Percentiles rank a stretch among this genome's conserved stretches.
phyloP scores from a whole-genome alignment of 2,113 vertebrate genomes.

The Microcebus ravelobensis region DNA sequence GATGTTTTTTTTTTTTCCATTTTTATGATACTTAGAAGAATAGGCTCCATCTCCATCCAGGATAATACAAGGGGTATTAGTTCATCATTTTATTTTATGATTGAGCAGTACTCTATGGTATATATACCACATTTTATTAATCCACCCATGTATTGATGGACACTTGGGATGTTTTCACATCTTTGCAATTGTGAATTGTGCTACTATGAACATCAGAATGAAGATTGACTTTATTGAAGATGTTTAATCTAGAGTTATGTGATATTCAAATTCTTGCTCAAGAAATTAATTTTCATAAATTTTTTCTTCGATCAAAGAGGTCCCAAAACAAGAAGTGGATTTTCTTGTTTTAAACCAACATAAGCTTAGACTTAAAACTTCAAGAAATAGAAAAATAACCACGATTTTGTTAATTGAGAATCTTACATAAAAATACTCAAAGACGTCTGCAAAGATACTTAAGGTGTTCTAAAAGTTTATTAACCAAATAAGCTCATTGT shows the following conservation, averaged over 20 bases:
- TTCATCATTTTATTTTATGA: too few species aligned
- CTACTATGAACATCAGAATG: too few species aligned
- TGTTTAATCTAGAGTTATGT: background rate
- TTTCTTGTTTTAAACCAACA: constrained; percentile 12
- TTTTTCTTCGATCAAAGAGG: constrained; percentile 6
- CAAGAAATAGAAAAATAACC: background rate
- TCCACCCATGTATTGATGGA: too few species aligned
- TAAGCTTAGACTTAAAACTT: background rate
- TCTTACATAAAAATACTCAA: background rate
- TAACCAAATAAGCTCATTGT: background rate
- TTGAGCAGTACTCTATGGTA: too few species aligned
- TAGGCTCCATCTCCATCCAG: too few species aligned
- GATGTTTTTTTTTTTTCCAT: too few species aligned
- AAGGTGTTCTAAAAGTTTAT: background rate
- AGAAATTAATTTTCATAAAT: background rate
- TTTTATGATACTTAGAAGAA: too few species aligned
- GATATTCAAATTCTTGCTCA: background rate
- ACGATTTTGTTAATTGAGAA: background rate
- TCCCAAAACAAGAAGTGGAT: background rate
- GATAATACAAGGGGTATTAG: too few species aligned
- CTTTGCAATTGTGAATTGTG: too few species aligned
- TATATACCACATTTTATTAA: too few species aligned
- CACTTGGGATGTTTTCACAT: too few species aligned
- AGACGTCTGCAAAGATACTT: background rate
- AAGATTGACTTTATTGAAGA: background rate